Percentiles rank a stretch among this genome's conserved stretches.
Conservation (phyloP, 2,888 invertebrate genomes). For the Pyralis farinalis region DNA sequence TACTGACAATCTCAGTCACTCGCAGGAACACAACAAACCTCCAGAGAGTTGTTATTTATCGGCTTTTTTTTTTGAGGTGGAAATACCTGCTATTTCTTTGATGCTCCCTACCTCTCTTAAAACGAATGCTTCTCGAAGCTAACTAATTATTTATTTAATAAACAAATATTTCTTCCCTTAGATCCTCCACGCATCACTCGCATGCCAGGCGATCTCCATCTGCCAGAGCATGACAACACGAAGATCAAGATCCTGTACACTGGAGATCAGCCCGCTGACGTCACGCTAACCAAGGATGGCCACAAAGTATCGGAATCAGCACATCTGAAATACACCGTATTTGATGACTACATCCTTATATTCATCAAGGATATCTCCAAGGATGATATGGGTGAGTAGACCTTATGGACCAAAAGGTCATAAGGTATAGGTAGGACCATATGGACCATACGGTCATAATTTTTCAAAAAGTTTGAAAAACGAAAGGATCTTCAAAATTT, state of each 20-base stretch:
- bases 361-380: conserved; percentile 95
- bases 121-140: no score
- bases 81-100: no score
- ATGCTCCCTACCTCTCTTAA: no score
- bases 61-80: no score
- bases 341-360: conserved; percentile 98
- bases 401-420: no score
- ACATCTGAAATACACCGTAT: conserved; percentile 93
- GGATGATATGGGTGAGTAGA: conserved; percentile 91
- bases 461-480: no score
- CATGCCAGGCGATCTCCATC: conserved; percentile 92
- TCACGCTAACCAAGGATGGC: conserved; percentile 92
- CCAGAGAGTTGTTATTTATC: no score
- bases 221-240: conserved; percentile 97
- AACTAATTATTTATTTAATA: background rate
- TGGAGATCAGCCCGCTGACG: conserved; percentile 97
- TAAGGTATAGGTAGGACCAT: no score
- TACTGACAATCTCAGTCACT: no score
- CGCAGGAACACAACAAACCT: no score
- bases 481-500: no score
- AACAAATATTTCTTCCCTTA: conserved; percentile 28
- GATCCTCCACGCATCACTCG: conserved; percentile 96
- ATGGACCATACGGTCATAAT: no score
- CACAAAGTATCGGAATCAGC: conserved; percentile 86
- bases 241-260: conserved; percentile 98